Conservation (phyloP, 2,113 vertebrate genomes). For the Lonchura striata region DNA sequence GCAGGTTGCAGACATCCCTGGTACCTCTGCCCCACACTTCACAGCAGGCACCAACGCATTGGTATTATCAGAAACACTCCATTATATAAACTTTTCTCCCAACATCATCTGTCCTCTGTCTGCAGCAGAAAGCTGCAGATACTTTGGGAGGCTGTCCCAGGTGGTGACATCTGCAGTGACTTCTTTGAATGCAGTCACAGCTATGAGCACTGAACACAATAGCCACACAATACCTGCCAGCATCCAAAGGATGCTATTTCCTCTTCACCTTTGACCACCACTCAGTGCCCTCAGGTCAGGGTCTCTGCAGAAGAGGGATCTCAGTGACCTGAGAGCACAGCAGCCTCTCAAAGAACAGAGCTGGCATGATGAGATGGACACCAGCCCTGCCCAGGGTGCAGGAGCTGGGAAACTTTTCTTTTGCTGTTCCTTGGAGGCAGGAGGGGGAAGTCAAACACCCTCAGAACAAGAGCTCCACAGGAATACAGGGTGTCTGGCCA, state of each 20-base stretch:
- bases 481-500: not conserved
- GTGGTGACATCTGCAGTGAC: not conserved
- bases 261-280: not conserved
- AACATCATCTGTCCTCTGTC: not conserved
- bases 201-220: not conserved
- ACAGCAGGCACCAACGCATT: not conserved
- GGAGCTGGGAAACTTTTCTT: not conserved
- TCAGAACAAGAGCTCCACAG: not conserved
- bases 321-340: not conserved
- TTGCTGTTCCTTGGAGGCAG: not conserved
- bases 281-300: not conserved
- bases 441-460: not conserved
- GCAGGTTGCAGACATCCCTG: not conserved
- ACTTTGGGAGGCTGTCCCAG: not conserved
- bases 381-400: accelerated
- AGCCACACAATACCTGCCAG: not conserved
- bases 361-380: accelerated
- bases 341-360: not conserved
- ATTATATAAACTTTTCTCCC: not conserved
- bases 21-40: not conserved
- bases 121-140: not conserved
- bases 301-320: not conserved
- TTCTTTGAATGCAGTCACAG: not conserved
- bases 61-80: not conserved
- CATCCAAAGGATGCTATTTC: not conserved